Evolutionary conservation across 2,888 invertebrate genomes (phyloP).

Genomic region (Drosophila nigritarsus): DNA sequence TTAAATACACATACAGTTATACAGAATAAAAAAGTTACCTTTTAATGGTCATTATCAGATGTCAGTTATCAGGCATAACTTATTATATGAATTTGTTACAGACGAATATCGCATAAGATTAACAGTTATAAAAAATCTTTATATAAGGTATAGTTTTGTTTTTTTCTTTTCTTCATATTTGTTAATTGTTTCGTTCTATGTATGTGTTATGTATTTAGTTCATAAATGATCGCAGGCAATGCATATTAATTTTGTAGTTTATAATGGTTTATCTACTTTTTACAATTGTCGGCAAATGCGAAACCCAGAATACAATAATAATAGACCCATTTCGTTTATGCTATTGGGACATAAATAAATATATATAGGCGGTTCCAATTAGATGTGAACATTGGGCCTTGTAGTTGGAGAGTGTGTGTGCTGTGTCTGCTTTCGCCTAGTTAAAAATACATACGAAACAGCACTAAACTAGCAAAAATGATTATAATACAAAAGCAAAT

Average conservation of each 20-base stretch:
- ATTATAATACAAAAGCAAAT: conserved; percentile 83
- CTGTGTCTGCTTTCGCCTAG: conserved; percentile 34
- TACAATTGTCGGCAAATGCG: conserved; percentile 47
- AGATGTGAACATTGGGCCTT: conserved; percentile 15
- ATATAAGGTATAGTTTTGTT: conserved; percentile 55
- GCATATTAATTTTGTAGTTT: conserved; percentile 25
- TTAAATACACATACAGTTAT: conserved; percentile 66
- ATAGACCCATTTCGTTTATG: conserved; percentile 9
- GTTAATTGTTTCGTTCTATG: conserved; percentile 22
- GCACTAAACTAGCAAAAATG: conserved; percentile 78
- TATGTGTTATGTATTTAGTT: conserved; percentile 14
- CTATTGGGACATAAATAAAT: conserved; percentile 14
- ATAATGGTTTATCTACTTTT: conserved; percentile 35
- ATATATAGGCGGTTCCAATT: conserved; percentile 23
- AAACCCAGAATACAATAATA: conserved; percentile 35
- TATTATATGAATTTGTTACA: conserved; percentile 39
- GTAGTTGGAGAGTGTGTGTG: conserved; percentile 25
- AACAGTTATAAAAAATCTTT: conserved; percentile 74
- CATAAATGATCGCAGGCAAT: conserved; percentile 33
- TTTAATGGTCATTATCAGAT: conserved; percentile 58
- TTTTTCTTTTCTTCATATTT: conserved; percentile 30
- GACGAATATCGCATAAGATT: conserved; percentile 77
- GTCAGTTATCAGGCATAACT: conserved; percentile 48
- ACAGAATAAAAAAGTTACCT: conserved; percentile 70
- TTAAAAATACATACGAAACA: conserved; percentile 79